Evolutionary conservation across 2,888 invertebrate species (phyloP).

Genomic region (Scaeva pyrastri): DNA sequence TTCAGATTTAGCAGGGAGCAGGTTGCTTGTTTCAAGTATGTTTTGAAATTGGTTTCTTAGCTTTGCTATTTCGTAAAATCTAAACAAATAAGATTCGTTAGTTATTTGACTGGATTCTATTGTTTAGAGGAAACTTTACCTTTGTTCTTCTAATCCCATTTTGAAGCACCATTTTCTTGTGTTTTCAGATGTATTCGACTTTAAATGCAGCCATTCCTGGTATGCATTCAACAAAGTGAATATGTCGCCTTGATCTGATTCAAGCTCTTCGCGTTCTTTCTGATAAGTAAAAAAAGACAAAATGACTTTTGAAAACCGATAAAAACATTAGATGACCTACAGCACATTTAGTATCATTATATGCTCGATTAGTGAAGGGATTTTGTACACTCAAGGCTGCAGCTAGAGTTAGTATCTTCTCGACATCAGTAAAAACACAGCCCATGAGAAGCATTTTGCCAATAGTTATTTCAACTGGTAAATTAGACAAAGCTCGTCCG

Average conservation of each 20-base stretch:
- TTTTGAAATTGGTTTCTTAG: slow-evolving; percentile 94
- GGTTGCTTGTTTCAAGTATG: slow-evolving; percentile 89
- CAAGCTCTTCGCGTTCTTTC: slow-evolving; percentile 90
- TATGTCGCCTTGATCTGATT: slow-evolving; percentile 98
- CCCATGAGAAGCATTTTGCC: slow-evolving; percentile 98
- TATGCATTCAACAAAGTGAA: slow-evolving; percentile 94
- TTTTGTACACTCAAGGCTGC: slow-evolving; percentile 97
- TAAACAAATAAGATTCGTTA: slow-evolving; percentile 39
- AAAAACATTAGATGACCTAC: slow-evolving; percentile 82
- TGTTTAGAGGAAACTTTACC: slow-evolving; percentile 82
- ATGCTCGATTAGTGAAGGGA: slow-evolving; percentile 95
- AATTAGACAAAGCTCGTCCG: slow-evolving; percentile 92
- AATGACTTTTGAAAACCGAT: not conserved
- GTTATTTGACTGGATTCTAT: too few species aligned
- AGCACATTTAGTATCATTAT: slow-evolving; percentile 92
- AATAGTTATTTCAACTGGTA: slow-evolving; percentile 97
- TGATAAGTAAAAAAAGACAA: slow-evolving; percentile 79
- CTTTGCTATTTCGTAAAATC: slow-evolving; percentile 97
- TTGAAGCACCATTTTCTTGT: slow-evolving; percentile 94
- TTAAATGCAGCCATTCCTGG: slow-evolving; percentile 94
- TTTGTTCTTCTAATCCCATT: slow-evolving; percentile 97
- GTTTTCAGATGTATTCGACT: slow-evolving; percentile 84
- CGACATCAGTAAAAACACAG: slow-evolving; percentile 93
- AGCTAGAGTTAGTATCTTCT: slow-evolving; percentile 94
- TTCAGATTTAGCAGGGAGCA: slow-evolving; percentile 85